Evolutionary conservation across 23 tunicate genomes (phyloP), one percentile per base, ranked within the genome.

Genomic region (Trididemnum clinides): DNA sequence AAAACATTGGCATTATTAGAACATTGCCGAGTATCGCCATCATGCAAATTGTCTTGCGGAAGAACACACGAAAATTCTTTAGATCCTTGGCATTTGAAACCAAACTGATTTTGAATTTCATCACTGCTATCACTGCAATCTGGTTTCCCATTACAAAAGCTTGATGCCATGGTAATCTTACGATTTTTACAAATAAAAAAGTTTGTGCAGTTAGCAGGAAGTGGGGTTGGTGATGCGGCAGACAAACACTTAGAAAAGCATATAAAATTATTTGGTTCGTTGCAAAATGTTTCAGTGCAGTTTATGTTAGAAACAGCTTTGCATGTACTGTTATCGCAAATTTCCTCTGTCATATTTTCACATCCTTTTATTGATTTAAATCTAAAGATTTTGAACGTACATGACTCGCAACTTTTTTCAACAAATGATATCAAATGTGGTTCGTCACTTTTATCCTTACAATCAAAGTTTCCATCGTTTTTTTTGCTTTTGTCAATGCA

Each of bases 31-130:
- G 38, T 69, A 4, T 27, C n/a, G 22, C 32, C 75, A 31, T 69
- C 75, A 27, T 5, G 2, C 36, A 69, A 33, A 69, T 69, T 69
- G 10, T 10, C 28, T 31, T 69, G 75, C 7, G 75, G 75, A 3
- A 69, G 75, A 31, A 69, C 75, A 31, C 75, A 69, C 5, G 75
- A 69, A 69, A 69, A 69, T 4, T 69, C 36, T 33, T 69, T 20
- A 6, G 36, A 27, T 5, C 7, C 6, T 30, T 33, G 34, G 32
- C 75, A 69, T 28, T 20, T 27, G 22, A 69, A 23, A 5, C 75
- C 75, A 23, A 69, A 69, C 15, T 37, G 19, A 5, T 31, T 69
- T 33, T 37, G 75, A 33, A 69, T 69, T 69, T 69, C 75, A 69
- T 69, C 75, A 33, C 36, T 27, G 2, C 75, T 37, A 69, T 69